Evolutionary conservation across 2,113 vertebrate genomes (phyloP).

Genomic region (Ctenodactylus gundi): DNA sequence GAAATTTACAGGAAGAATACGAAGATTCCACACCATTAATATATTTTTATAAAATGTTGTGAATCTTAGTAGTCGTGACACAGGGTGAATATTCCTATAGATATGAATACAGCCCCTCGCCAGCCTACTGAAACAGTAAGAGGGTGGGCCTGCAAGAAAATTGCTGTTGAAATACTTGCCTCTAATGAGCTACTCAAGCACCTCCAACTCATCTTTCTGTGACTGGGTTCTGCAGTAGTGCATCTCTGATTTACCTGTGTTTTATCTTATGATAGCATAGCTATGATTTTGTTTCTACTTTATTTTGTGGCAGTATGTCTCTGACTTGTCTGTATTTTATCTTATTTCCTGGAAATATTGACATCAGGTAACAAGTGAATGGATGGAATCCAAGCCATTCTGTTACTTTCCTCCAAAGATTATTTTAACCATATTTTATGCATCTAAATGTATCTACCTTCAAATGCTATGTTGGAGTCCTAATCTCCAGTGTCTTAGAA

Average conservation of each 20-base stretch:
- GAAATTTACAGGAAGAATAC: background rate
- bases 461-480: background rate
- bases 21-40: background rate
- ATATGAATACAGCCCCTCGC: background rate
- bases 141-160: background rate
- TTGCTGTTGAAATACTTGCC: background rate
- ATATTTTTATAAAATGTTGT: background rate
- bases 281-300: background rate
- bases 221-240: background rate
- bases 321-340: conserved; percentile 31
- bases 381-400: background rate
- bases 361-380: background rate
- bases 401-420: background rate
- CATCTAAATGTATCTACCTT: background rate
- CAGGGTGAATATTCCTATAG: background rate
- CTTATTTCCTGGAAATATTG: background rate
- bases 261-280: background rate
- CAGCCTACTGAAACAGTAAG: background rate
- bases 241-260: background rate
- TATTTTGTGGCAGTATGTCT: background rate
- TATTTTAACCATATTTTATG: background rate
- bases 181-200: background rate
- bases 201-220: background rate
- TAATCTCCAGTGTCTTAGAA: background rate
- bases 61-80: background rate